Evolutionary conservation across 2,888 invertebrate species (phyloP).

Genomic region (Phragmatobia fuliginosa): DNA sequence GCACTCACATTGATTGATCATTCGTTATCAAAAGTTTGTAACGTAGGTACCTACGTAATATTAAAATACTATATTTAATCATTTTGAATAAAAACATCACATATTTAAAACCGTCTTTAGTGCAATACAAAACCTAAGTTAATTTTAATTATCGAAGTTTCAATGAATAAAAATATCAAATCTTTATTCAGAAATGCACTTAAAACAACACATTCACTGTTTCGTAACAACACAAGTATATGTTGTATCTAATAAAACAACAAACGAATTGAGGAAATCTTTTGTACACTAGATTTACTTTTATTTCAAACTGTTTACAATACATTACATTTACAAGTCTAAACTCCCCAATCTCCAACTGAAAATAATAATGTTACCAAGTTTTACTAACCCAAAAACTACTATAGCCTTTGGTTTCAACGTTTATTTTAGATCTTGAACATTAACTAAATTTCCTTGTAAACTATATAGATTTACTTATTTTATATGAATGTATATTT

Average conservation of each 20-base stretch:
- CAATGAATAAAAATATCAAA: background rate
- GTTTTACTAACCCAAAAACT: background rate
- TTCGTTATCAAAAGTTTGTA: background rate
- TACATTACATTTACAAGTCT: background rate
- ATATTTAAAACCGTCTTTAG: background rate
- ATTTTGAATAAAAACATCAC: background rate
- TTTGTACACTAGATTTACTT: background rate
- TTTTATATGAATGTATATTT: no score
- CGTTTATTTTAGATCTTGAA: background rate
- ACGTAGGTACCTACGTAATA: background rate
- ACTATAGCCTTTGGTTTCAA: background rate
- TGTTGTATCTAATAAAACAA: background rate
- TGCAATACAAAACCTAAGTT: background rate
- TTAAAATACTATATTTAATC: background rate
- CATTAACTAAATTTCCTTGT: no score
- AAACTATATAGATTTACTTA: no score
- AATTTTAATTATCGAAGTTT: background rate
- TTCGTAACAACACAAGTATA: background rate
- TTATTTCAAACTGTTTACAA: background rate
- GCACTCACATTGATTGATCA: background rate
- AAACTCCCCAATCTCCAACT: no score
- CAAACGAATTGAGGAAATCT: background rate
- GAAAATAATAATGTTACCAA: background rate
- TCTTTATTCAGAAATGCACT: background rate
- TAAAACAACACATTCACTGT: background rate